Base-by-base conservation (phyloP, 2,888 invertebrate species). In the Auanema freiburgensis region DNA sequence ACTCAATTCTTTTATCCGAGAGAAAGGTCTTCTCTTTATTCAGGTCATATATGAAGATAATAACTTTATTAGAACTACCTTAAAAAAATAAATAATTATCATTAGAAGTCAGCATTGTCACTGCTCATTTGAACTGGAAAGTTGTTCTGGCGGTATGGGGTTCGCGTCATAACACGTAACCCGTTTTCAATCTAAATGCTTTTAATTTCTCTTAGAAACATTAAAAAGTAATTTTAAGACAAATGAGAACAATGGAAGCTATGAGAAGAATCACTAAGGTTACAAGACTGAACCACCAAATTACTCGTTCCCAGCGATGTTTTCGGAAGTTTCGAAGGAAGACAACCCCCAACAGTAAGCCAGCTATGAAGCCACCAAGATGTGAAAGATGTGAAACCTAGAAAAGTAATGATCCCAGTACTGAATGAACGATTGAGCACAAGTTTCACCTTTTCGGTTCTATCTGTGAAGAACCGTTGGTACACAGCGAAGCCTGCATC, bases 371-470 rank as follows among this genome's bases (percentile, higher is more conserved):
- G 1, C 97, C 95, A 0, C 91, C 93, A 52, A 95, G 86, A 86
- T 97, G 97, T 8, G 96, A 96, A 0, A 92, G 91, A 83, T 96
- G 95, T 12, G 95, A 94, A 59, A 94, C 90, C 85, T 92, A 59
- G 46, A 76, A 41, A 11, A 25, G 6, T 52, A 21, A 21, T 52
- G 16, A 6, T 16, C 10, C 3, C 4, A 16, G 46, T 18, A 46
- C 6, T 5, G 14, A n/a, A n/a, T 43, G 43, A 12, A 46, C 6
- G 46, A 10, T 46, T 46, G 21, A 21, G 10, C 3, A 18, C 21
- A 46, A 10, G 10, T 46, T 18, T 46, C 10, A 67, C 70, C 65
- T 71, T 69, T 55, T 72, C 72, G 41, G 63, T 66, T 50, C 67
- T 25, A 56, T 89, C 88, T 18, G 89, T 86, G 65, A 89, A 87